Percentiles rank a stretch among this genome's conserved stretches.
Conservation (phyloP, 2,888 invertebrate genomes). For the Ptychoptera contaminata region DNA sequence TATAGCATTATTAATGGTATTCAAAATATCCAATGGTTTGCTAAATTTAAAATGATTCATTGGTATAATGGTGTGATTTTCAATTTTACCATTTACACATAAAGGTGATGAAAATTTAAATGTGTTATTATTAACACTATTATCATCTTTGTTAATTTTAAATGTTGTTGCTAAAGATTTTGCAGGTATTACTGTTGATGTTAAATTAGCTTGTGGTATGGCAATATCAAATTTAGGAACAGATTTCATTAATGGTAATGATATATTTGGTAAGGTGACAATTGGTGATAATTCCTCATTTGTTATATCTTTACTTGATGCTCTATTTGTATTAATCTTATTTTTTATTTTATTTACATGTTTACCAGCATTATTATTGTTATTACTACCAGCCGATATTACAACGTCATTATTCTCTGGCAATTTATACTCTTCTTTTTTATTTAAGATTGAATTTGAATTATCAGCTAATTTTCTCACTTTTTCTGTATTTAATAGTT, state of each 20-base stretch:
- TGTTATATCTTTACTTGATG: constrained; percentile 7
- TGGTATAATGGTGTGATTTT: constrained; percentile 29
- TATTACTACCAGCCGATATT: constrained; percentile 6
- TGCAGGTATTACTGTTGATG: constrained; percentile 7
- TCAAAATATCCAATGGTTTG: constrained; percentile 26
- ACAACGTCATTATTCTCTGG: constrained; percentile 7
- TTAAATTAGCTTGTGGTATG: constrained; percentile 9
- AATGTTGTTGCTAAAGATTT: constrained; percentile 14
- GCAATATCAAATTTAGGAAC: constrained; percentile 26
- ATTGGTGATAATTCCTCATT: constrained; percentile 16
- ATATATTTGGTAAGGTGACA: constrained; percentile 35
- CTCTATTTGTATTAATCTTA: constrained; percentile 8
- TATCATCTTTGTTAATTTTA: background rate
- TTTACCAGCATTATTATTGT: constrained; percentile 6
- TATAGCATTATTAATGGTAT: background rate
- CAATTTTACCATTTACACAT: constrained; percentile 23
- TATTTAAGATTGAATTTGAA: constrained; percentile 14
- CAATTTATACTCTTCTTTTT: constrained; percentile 14
- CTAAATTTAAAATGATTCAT: constrained; percentile 41
- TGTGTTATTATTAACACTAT: background rate
- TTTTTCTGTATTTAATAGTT: constrained; percentile 39
- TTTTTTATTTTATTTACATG: constrained; percentile 15
- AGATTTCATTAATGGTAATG: constrained; percentile 25
- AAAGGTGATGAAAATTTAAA: constrained; percentile 34
- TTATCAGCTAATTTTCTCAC: constrained; percentile 36